A percentile compares a stretch with the other conserved stretches of the same genome.
Conservation (phyloP, 1,140 invertebrate species). For the Charaxes varanes region DNA sequence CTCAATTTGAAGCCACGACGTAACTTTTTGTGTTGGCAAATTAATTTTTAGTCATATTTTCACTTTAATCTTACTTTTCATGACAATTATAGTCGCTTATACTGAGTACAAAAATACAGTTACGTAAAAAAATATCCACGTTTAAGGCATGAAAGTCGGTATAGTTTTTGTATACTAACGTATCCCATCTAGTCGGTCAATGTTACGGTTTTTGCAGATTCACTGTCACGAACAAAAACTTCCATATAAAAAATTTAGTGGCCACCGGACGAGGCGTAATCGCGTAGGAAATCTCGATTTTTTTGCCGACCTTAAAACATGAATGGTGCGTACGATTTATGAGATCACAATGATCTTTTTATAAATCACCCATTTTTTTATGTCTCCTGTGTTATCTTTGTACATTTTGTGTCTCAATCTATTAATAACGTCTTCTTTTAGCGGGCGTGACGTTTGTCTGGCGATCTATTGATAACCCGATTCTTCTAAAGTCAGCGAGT, state of each 20-base stretch:
- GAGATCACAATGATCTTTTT: constrained; percentile 65
- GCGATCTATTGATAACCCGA: constrained; percentile 35
- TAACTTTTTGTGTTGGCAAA: too few relatives aligned
- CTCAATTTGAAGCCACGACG: too few relatives aligned
- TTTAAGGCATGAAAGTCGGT: too few relatives aligned
- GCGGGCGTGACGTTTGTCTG: constrained; percentile 41
- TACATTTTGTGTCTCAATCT: constrained; percentile 69
- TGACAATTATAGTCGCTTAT: too few relatives aligned
- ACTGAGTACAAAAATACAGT: too few relatives aligned
- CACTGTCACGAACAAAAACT: constrained; percentile 30
- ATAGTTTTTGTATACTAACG: not conserved
- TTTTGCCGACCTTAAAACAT: constrained; percentile 57
- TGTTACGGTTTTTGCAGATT: constrained; percentile 34
- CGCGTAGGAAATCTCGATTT: constrained; percentile 65
- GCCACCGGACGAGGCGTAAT: constrained; percentile 63
- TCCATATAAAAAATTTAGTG: constrained; percentile 35
- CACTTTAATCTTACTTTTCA: too few relatives aligned
- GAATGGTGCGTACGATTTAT: constrained; percentile 71
- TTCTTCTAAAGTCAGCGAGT: constrained; percentile 5
- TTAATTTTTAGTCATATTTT: too few relatives aligned
- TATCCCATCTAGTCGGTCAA: constrained; percentile 6
- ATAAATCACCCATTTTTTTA: constrained; percentile 51
- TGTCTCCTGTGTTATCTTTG: constrained; percentile 44
- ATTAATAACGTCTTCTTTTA: constrained; percentile 70
- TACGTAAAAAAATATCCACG: too few relatives aligned